A percentile compares a stretch with the other conserved stretches of the same genome.
phyloP scores from a whole-genome alignment of 2,888 invertebrate species.

The Lasioglossum marginatum region DNA sequence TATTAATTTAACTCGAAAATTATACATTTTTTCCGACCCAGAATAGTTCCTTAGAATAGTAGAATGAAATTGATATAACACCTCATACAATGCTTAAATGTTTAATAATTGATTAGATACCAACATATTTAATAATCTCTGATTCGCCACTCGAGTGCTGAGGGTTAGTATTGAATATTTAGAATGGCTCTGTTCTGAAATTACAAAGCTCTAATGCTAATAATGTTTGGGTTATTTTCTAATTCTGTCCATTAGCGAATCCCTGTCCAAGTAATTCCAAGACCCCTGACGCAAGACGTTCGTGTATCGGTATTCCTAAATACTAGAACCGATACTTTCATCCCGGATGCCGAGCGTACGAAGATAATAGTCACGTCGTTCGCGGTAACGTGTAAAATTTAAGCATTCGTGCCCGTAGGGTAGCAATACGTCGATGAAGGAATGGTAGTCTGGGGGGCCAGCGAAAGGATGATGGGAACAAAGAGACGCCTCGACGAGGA shows the following conservation, averaged over 20 bases:
- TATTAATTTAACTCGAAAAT: no score
- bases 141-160: no score
- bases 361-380: slow-evolving; percentile 40
- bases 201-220: not conserved
- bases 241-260: not conserved
- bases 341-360: slow-evolving; percentile 38
- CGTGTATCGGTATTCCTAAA: slow-evolving; percentile 57
- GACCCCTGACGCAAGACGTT: slow-evolving; percentile 33
- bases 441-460: not conserved
- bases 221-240: not conserved
- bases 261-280: slow-evolving; percentile 27
- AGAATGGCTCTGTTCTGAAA: not conserved
- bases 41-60: no score
- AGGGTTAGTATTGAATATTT: not conserved
- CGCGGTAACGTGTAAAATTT: slow-evolving; percentile 38
- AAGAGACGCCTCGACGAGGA: not conserved
- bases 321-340: slow-evolving; percentile 46
- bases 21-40: no score
- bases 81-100: no score
- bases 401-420: slow-evolving; percentile 33
- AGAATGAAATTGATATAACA: no score
- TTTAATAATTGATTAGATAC: no score
- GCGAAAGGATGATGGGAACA: slow-evolving; percentile 18
- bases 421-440: not conserved
- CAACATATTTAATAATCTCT: no score